These are phyloP conservation scores for Stomorhina lunata DNA, from an alignment of 2,888 invertebrate genomes.

Conservation along the genomic window DNA sequence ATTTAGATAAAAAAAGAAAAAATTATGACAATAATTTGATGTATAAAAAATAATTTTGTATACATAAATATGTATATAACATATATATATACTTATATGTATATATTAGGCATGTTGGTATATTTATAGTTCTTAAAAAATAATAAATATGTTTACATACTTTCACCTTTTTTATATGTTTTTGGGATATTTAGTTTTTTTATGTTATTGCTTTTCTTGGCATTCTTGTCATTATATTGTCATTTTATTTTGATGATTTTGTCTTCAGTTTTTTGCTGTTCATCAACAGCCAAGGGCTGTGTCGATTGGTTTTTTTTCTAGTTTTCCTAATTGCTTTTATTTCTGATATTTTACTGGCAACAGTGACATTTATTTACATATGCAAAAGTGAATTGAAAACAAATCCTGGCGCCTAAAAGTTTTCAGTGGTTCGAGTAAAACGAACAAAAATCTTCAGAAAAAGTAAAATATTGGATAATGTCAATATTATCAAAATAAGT, in stretches of 20 bases:
- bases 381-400: background rate
- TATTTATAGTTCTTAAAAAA: constrained; percentile 19
- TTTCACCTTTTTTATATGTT: constrained; percentile 15
- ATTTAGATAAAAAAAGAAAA: background rate
- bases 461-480: background rate
- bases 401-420: constrained; percentile 13
- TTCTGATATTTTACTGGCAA: background rate
- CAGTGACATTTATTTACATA: background rate
- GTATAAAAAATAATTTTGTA: background rate
- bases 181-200: constrained; percentile 31
- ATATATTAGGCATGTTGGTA: background rate
- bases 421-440: background rate
- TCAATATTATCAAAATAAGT: background rate
- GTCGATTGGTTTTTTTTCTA: constrained; percentile 13
- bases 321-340: background rate
- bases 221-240: constrained; percentile 41
- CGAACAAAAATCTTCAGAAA: background rate
- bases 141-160: constrained; percentile 16
- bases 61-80: background rate
- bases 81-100: background rate
- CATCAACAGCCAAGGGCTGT: constrained; percentile 32
- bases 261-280: constrained; percentile 50
- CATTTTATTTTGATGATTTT: constrained; percentile 42
- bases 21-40: constrained; percentile 29
- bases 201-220: constrained; percentile 28